A percentile compares a stretch with the other conserved stretches of the same genome.
These are phyloP conservation scores for Papilio protenor DNA, from an alignment of 2,888 invertebrate genomes.

Conservation along the genomic window DNA sequence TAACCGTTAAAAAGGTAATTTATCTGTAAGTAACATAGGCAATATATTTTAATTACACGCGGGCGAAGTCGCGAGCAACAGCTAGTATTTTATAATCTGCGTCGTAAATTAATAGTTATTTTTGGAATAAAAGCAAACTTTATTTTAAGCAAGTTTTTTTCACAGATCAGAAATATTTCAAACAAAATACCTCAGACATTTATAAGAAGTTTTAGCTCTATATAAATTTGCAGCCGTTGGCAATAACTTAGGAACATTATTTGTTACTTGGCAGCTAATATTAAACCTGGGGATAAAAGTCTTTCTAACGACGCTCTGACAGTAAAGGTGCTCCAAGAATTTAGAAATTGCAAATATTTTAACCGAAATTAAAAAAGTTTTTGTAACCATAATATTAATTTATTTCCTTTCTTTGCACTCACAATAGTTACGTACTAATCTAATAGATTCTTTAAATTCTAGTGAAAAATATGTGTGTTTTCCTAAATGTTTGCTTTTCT, in stretches of 20 bases:
- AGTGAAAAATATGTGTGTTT: background rate
- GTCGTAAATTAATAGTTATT: background rate
- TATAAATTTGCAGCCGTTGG: constrained; percentile 25
- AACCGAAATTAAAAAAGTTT: constrained; percentile 16
- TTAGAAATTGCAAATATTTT: constrained; percentile 33
- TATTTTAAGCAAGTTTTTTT: background rate
- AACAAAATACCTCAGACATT: constrained; percentile 15
- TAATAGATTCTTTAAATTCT: background rate
- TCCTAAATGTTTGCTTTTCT: too few relatives aligned
- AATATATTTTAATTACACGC: too few relatives aligned
- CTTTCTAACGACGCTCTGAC: constrained; percentile 30
- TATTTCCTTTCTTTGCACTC: background rate
- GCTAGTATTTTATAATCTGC: background rate
- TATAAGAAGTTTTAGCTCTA: constrained; percentile 1
- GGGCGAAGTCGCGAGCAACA: too few relatives aligned
- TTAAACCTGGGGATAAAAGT: constrained; percentile 36
- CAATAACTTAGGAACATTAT: constrained; percentile 29
- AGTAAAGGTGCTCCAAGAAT: constrained; percentile 22
- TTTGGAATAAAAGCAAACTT: background rate
- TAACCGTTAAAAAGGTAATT: too few relatives aligned
- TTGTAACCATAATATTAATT: background rate
- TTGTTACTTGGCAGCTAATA: constrained; percentile 29
- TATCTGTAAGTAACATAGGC: too few relatives aligned
- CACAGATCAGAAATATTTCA: constrained; percentile 6
- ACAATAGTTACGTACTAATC: background rate